These are phyloP conservation scores for Xenopus laevis DNA, from an alignment of 2,113 vertebrate genomes.

Conservation along the genomic window DNA sequence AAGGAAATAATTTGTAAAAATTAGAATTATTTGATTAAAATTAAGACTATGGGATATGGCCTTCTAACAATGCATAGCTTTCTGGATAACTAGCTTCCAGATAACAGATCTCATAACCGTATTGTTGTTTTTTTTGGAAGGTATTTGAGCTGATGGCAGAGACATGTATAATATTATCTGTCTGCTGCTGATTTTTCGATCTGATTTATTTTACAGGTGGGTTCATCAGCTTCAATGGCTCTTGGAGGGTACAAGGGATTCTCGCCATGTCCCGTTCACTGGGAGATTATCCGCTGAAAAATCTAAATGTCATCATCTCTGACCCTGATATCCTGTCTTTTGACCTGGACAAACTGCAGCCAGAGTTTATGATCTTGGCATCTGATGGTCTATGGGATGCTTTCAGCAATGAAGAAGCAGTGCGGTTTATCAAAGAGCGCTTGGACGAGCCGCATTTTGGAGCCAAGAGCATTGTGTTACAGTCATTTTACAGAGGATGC, in stretches of 20 bases:
- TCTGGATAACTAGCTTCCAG: no score
- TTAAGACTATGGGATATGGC: no score
- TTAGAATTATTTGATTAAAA: no score
- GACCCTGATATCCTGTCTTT: slow-evolving; percentile 93
- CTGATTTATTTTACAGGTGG: slow-evolving; percentile 70
- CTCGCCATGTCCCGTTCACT: slow-evolving; percentile 96
- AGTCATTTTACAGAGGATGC: slow-evolving; percentile 96
- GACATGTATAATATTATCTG: no score
- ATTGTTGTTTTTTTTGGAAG: no score
- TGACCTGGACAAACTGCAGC: slow-evolving; percentile 94
- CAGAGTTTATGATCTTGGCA: slow-evolving; percentile 96
- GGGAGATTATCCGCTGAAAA: slow-evolving; percentile 95
- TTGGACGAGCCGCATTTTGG: slow-evolving; percentile 95
- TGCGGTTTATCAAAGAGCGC: slow-evolving; percentile 91
- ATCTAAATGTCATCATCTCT: slow-evolving; percentile 90
- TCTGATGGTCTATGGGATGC: slow-evolving; percentile 97
- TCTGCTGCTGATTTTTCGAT: slow-evolving; percentile 37
- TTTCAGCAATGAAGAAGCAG: slow-evolving; percentile 97
- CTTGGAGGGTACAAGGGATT: slow-evolving; percentile 96
- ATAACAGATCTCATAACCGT: no score
- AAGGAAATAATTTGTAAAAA: no score
- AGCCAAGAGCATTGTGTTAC: slow-evolving; percentile 94
- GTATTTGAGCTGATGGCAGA: no score
- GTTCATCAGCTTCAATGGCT: slow-evolving; percentile 98
- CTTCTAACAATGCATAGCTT: no score